Conservation (phyloP, 2,888 invertebrate genomes). For the Cloeon dipterum region DNA sequence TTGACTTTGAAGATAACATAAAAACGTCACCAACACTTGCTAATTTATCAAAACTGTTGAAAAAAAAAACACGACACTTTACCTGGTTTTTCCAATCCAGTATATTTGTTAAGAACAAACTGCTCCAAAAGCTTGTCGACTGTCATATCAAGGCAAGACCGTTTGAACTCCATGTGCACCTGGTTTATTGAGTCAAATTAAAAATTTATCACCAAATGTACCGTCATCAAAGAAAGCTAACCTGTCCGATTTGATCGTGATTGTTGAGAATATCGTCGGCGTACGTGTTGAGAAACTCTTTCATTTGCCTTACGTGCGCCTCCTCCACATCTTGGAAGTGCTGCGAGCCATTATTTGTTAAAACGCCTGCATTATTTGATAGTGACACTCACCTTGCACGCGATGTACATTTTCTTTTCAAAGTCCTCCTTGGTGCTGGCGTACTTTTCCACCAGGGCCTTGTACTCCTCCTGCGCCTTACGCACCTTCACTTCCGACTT, state of each 20-base stretch:
- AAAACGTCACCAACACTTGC: too few relatives aligned
- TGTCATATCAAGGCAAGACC: conserved; percentile 75
- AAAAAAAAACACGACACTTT: conserved; percentile 14
- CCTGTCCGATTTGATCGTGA: conserved; percentile 73
- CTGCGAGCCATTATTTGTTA: too few relatives aligned
- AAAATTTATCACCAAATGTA: not conserved
- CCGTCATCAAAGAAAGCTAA: conserved; percentile 12
- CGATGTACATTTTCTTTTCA: conserved; percentile 83
- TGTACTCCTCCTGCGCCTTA: conserved; percentile 90
- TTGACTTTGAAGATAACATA: too few relatives aligned
- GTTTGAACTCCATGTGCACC: conserved; percentile 83
- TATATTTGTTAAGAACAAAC: conserved; percentile 79
- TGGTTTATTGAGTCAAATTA: too few relatives aligned
- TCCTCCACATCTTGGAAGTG: conserved; percentile 91
- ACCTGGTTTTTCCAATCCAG: conserved; percentile 85
- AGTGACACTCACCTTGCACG: conserved; percentile 71
- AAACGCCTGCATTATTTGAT: too few relatives aligned
- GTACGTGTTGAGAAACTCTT: conserved; percentile 77
- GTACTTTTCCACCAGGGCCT: conserved; percentile 77
- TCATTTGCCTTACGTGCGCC: conserved; percentile 81
- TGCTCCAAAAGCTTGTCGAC: conserved; percentile 80
- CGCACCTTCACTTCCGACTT: conserved; percentile 80
- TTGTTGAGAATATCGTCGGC: conserved; percentile 70
- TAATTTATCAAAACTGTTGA: too few relatives aligned
- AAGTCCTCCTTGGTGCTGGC: conserved; percentile 76